Percentiles rank a stretch among this genome's conserved stretches.
Evolutionary conservation across 1,140 invertebrate species (phyloP).

Genomic region (Cataglyphis hispanica): DNA sequence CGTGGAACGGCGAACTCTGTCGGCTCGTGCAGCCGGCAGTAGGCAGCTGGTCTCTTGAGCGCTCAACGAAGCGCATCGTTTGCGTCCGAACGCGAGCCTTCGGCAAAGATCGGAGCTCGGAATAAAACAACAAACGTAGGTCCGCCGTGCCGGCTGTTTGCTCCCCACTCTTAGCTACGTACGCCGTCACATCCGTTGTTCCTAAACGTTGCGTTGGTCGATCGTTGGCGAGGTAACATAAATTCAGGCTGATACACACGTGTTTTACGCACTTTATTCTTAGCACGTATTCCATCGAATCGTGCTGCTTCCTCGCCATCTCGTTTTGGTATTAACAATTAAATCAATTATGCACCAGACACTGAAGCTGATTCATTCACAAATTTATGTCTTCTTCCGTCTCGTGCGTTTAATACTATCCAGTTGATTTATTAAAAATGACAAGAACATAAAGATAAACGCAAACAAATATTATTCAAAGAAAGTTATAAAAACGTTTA

Average conservation of each 20-base stretch:
- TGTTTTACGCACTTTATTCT: slow-evolving; percentile 50
- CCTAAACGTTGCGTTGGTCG: not conserved
- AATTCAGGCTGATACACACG: slow-evolving; percentile 48
- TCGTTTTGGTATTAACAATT: slow-evolving; percentile 21
- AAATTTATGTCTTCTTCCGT: slow-evolving; percentile 12
- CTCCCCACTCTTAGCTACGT: slow-evolving; percentile 1
- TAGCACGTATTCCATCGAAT: slow-evolving; percentile 43
- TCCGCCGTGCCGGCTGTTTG: slow-evolving; percentile 48
- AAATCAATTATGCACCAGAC: not conserved
- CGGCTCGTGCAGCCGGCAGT: slow-evolving; percentile 76
- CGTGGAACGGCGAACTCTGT: slow-evolving; percentile 84
- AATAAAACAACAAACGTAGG: slow-evolving; percentile 76
- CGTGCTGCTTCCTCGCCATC: slow-evolving; percentile 17
- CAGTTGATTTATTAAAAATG: not conserved
- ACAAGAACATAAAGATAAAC: not conserved
- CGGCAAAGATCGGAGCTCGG: slow-evolving; percentile 78
- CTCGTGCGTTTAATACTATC: not conserved
- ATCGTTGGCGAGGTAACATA: not conserved
- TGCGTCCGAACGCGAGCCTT: slow-evolving; percentile 76
- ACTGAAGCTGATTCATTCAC: not conserved
- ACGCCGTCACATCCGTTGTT: slow-evolving; percentile 47
- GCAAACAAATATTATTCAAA: not conserved
- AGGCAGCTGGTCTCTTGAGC: slow-evolving; percentile 71
- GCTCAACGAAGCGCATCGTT: slow-evolving; percentile 76
- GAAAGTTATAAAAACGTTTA: not conserved